These are phyloP conservation scores for Hemicordylus capensis DNA, from an alignment of 2,113 vertebrate genomes.

Conservation along the genomic window DNA sequence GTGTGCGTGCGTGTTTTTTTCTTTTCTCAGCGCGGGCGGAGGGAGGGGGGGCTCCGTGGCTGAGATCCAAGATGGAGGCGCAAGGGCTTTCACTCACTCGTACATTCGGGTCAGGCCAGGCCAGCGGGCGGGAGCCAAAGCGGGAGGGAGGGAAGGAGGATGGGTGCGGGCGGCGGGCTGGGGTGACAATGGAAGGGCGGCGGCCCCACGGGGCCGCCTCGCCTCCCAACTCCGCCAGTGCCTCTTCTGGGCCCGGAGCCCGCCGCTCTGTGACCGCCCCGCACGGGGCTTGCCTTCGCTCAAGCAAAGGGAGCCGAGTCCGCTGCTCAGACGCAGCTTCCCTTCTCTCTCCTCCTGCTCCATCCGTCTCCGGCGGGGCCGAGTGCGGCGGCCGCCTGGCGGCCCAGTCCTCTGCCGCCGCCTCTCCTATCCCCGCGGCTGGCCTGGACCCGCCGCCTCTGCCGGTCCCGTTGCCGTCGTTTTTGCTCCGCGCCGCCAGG, in stretches of 20 bases:
- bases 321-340: too few species aligned
- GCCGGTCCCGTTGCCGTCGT: too few species aligned
- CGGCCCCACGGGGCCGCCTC: constrained; percentile 25
- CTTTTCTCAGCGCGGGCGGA: constrained; percentile 77
- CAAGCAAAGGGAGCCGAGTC: too few species aligned
- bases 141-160: constrained; percentile 58
- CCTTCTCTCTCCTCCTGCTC: too few species aligned
- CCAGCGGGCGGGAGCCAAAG: constrained; percentile 56
- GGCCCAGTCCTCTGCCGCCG: too few species aligned
- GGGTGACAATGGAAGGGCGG: constrained; percentile 40
- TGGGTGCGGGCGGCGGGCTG: constrained; percentile 40
- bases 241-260: constrained; percentile 57
- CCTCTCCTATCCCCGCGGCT: too few species aligned
- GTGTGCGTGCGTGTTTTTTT: too few species aligned
- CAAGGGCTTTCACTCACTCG: constrained; percentile 60
- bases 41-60: constrained; percentile 81
- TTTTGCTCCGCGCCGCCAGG: too few species aligned
- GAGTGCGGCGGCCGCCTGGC: too few species aligned
- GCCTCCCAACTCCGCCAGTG: constrained; percentile 29
- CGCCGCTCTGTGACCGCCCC: constrained; percentile 48
- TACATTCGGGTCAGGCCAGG: constrained; percentile 49
- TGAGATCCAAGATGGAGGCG: constrained; percentile 95
- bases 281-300: neutral
- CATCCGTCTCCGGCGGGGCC: too few species aligned
- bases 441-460: too few species aligned